Percentiles rank a stretch among this genome's conserved stretches.
Evolutionary conservation across 2,113 vertebrate genomes (phyloP).

Genomic region (Campylorhamphus procurvoides): DNA sequence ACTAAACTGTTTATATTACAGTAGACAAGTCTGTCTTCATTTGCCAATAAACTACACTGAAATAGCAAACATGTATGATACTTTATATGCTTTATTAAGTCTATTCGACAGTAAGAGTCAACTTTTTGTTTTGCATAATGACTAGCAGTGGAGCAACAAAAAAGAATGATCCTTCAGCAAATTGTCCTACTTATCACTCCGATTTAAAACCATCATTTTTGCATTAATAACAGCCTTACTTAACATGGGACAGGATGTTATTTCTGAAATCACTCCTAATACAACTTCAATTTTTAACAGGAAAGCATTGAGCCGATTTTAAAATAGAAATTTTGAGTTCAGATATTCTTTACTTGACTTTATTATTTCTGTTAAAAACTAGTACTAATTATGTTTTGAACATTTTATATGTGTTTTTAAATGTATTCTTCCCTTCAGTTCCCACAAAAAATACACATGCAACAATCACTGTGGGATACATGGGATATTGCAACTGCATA

Average conservation of each 20-base stretch:
- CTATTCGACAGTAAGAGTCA: background rate
- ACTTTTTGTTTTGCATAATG: background rate
- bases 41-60: background rate
- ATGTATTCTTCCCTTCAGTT: background rate
- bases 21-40: background rate
- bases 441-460: background rate
- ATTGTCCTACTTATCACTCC: background rate
- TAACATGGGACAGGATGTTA: background rate
- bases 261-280: conserved; percentile 29
- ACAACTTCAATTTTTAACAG: conserved; percentile 13
- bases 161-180: background rate
- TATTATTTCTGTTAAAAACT: background rate
- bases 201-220: conserved; percentile 26
- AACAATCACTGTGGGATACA: background rate
- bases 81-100: background rate
- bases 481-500: background rate
- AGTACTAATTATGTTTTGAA: background rate
- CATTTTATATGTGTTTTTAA: background rate
- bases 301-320: conserved; percentile 31
- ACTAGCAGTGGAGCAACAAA: background rate
- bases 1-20: conserved; percentile 25
- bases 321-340: conserved; percentile 11
- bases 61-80: background rate
- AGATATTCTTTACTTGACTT: conserved; percentile 2
- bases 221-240: background rate